phyloP scores from a whole-genome alignment of 2,113 vertebrate species.

The Vimba vimba region DNA sequence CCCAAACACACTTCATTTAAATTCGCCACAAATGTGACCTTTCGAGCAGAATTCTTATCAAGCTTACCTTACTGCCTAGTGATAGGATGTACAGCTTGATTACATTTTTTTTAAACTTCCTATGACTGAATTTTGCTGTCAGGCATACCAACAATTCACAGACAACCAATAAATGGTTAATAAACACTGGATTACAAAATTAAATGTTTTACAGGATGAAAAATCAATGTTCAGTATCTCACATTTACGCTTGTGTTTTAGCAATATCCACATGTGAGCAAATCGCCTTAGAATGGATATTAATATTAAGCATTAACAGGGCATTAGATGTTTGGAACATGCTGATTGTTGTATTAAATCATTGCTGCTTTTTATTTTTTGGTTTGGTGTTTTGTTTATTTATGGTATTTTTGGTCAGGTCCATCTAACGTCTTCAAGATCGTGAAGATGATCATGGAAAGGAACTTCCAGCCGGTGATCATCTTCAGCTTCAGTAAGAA shows the following conservation, averaged over 20 bases:
- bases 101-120: not conserved
- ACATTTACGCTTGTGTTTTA: not conserved
- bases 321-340: not conserved
- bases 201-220: not conserved
- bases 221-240: not conserved
- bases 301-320: too few relatives aligned
- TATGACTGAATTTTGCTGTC: not conserved
- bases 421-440: constrained; percentile 99
- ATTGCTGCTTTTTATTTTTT: not conserved
- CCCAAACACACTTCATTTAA: not conserved
- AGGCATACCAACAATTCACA: not conserved
- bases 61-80: not conserved
- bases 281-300: not conserved
- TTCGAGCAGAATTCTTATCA: not conserved
- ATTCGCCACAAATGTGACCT: not conserved
- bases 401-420: constrained; percentile 69
- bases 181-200: too few relatives aligned
- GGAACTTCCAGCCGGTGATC: constrained; percentile 98
- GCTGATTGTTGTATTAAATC: not conserved
- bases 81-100: not conserved
- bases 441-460: constrained; percentile 99
- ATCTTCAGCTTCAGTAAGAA: constrained; percentile 99
- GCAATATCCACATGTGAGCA: not conserved
- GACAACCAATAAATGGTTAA: not conserved
- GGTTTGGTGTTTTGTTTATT: constrained; percentile 4